Evolutionary conservation across 1,140 invertebrate species (phyloP), one percentile per base, ranked within the genome.

Genomic region (Megalonaias nervosa): DNA sequence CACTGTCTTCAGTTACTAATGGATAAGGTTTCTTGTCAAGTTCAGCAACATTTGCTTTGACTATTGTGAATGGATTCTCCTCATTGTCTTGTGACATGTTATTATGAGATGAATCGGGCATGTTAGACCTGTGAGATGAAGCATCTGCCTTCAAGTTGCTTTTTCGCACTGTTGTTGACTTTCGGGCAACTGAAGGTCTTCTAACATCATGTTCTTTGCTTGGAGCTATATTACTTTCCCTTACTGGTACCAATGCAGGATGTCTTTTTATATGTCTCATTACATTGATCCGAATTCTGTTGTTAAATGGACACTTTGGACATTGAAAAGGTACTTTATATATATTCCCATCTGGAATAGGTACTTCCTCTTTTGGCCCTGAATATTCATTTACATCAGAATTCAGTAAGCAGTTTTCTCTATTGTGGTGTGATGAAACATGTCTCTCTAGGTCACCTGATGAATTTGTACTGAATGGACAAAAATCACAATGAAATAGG

Each of bases 181-280:
- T 78, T 68, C 76, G 73, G n/a, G 76, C 76, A 48, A 48, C 38
- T 48, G 38, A 48, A 6, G 38, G 38, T 48, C 38, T 48, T 48
- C 38, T 48, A 48, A 48, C 38, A 48, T 48, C 38, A 48, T 9
- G 38, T 48, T 48, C 38, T 48, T 0, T 48, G 11, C 38, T 48
- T 48, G 38, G 38, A 48, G 38, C 38, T 48, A 48, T 48, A 48
- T 5, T 48, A 11, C 23, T 38, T 4, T 67, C 58, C 55, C 76
- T 58, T 6, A 74, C 48, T 14, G 76, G 76, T 68, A 69, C 74
- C 48, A 78, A 62, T 17, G 68, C 71, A 56, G 76, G 70, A 31
- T 78, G 76, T 48, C n/a, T 55, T 62, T 78, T 78, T 48, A 78
- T 57, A 67, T 78, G 76, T 23, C 58, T 72, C 66, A 78, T 78